Evolutionary conservation across 2,113 vertebrate species (phyloP), one percentile per base, ranked within the genome.

Genomic region (Sander vitreus): DNA sequence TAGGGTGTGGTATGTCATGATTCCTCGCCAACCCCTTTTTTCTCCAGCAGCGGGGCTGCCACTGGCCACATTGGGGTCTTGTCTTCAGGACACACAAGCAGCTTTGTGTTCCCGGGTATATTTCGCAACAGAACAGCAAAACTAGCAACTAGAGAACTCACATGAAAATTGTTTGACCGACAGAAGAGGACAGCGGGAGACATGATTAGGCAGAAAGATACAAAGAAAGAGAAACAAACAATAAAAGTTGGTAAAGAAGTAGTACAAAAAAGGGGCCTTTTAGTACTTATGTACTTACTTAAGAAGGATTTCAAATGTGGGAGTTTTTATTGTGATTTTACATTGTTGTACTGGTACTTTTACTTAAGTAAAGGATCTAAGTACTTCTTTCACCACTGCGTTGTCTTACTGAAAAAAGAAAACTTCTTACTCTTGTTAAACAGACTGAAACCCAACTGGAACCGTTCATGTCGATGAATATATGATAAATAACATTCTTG

Each of bases 101-200:
- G 69, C 90, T 90, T 89, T 94, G 90, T 95, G 90, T 83, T 90
- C 71, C 59, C 3, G 68, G 74, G 67, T 80, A 83, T 78, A 86
- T 93, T 92, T 95, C 88, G 89, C 93, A 81, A 90, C 89, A 88
- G 39, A 76, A 67, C 70, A 90, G 81, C 83, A 94, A 90, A 94
- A 91, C 81, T 83, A 90, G 87, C 92, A 68, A 81, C 83, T 36
- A 23, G 63, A 74, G 81, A 53, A 18, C 55, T 85, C 80, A 21
- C 65, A 81, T 60, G 72, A 73, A 36, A 39, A 70, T 0, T 5
- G 27, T 47, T 66, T 48, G 51, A 13, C 48, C 25, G 21, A 63
- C 30, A 59, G 57, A 60, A 21, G 55, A 55, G 18, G 39, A 16
- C 16, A 45, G 23, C 14, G 33, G 5, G 33, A 59, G n/a, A 76